Percentiles rank a stretch among this genome's conserved stretches.
Evolutionary conservation across 2,888 invertebrate genomes (phyloP).

Genomic region (Pharmacophagus antenor): DNA sequence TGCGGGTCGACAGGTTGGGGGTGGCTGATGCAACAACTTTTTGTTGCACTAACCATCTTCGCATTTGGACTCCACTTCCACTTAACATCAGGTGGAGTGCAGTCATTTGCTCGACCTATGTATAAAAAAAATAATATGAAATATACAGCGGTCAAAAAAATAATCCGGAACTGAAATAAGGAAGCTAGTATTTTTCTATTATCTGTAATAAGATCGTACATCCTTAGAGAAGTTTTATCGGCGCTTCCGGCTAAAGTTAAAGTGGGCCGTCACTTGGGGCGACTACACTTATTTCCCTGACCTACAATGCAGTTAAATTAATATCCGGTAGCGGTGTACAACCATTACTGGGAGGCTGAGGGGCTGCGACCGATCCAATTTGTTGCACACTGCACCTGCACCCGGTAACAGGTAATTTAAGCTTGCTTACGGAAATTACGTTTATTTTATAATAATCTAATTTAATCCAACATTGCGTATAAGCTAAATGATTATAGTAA

Average conservation of each 20-base stretch:
- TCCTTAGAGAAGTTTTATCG: slow-evolving; percentile 23
- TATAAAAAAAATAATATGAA: too few species aligned
- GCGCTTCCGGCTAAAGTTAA: slow-evolving; percentile 18
- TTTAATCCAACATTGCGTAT: background rate
- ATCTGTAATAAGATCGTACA: slow-evolving; percentile 20
- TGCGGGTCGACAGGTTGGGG: too few species aligned
- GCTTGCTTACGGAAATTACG: background rate
- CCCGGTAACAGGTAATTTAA: slow-evolving; percentile 12
- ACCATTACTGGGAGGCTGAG: slow-evolving; percentile 25
- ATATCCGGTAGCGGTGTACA: slow-evolving; percentile 24
- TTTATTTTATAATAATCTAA: slow-evolving; percentile 1
- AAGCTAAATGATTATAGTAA: background rate
- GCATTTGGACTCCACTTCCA: too few species aligned
- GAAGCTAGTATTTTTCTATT: slow-evolving; percentile 3
- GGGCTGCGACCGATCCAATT: slow-evolving; percentile 22
- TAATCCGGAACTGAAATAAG: too few species aligned
- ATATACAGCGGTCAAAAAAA: too few species aligned
- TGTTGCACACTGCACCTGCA: slow-evolving; percentile 17
- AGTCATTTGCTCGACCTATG: too few species aligned
- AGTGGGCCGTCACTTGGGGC: slow-evolving; percentile 26
- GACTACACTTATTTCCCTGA: slow-evolving; percentile 25
- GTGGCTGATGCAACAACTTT: too few species aligned
- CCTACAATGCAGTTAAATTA: slow-evolving; percentile 29
- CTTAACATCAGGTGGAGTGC: too few species aligned
- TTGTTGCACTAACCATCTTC: too few species aligned